Conservation (phyloP, 2,888 invertebrate genomes). For the Fragum fragum region DNA sequence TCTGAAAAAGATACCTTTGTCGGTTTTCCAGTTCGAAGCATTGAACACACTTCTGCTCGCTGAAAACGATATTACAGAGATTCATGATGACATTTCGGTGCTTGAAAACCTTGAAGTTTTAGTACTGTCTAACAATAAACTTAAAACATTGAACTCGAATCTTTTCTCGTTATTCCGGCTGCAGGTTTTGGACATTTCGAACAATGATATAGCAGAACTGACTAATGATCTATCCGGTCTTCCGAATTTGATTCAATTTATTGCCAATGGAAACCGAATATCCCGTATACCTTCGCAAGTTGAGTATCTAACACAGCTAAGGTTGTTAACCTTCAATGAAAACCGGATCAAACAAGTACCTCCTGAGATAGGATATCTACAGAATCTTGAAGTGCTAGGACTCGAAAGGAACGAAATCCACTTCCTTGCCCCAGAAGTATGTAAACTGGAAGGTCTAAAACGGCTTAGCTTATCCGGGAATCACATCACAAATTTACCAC, state of each 20-base stretch:
- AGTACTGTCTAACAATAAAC: conserved; percentile 75
- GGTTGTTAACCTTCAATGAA: conserved; percentile 77
- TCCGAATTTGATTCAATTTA: conserved; percentile 73
- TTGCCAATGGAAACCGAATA: conserved; percentile 78
- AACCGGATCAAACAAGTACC: conserved; percentile 80
- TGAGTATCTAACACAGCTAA: conserved; percentile 73
- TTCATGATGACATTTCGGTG: conserved; percentile 77
- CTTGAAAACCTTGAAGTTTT: conserved; percentile 77
- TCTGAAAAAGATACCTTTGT: conserved; percentile 70
- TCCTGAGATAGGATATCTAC: conserved; percentile 73
- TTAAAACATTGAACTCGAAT: conserved; percentile 71
- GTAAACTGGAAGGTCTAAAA: conserved; percentile 78
- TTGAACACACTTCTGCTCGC: conserved; percentile 77
- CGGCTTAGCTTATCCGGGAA: conserved; percentile 83
- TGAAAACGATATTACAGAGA: conserved; percentile 77
- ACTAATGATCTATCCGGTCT: conserved; percentile 75
- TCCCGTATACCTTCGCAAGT: conserved; percentile 76
- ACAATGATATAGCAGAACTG: conserved; percentile 79
- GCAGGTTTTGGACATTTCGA: conserved; percentile 79
- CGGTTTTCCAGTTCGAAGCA: conserved; percentile 69
- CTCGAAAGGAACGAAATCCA: conserved; percentile 82
- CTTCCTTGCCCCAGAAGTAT: conserved; percentile 80
- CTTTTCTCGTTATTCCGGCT: conserved; percentile 74
- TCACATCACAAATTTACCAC: conserved; percentile 82
- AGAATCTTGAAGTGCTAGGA: conserved; percentile 78